phyloP scores from a whole-genome alignment of 2,888 invertebrate genomes.

The Phaedon cochleariae region DNA sequence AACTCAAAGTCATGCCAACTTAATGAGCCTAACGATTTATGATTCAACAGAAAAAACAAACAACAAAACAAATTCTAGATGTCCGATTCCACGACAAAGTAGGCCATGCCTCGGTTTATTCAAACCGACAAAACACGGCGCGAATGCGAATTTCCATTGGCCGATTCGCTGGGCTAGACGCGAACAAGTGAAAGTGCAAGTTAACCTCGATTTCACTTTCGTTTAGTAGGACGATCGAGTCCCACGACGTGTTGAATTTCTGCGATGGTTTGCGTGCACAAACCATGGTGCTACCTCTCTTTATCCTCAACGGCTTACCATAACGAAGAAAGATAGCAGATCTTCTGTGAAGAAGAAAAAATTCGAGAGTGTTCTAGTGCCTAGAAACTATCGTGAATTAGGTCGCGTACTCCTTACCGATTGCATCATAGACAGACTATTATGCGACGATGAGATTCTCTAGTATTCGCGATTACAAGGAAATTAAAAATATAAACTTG shows the following conservation, averaged over 20 bases:
- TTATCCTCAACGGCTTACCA: constrained; percentile 33
- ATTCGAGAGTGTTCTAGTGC: constrained; percentile 24
- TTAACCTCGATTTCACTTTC: constrained; percentile 65
- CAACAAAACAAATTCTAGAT: constrained; percentile 54
- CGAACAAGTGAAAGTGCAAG: constrained; percentile 63
- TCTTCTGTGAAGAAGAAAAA: constrained; percentile 15
- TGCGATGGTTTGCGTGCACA: constrained; percentile 47
- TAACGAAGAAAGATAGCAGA: constrained; percentile 30
- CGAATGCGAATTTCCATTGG: constrained; percentile 58
- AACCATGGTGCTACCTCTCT: constrained; percentile 31
- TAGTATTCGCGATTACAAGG: constrained; percentile 36
- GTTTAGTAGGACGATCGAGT: constrained; percentile 64
- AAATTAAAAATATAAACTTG: constrained; percentile 39
- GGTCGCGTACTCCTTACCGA: constrained; percentile 61
- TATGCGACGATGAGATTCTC: constrained; percentile 59
- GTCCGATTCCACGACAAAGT: constrained; percentile 54
- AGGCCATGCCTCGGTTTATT: constrained; percentile 60
- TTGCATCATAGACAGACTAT: constrained; percentile 59
- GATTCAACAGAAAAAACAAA: constrained; percentile 44
- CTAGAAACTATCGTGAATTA: constrained; percentile 61
- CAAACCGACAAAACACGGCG: constrained; percentile 57
- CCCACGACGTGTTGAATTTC: constrained; percentile 60
- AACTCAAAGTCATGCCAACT: constrained; percentile 13
- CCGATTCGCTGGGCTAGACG: constrained; percentile 60
- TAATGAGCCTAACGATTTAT: constrained; percentile 27